phyloP scores from a whole-genome alignment of 2,888 invertebrate species.

The Monochamus alternatus region DNA sequence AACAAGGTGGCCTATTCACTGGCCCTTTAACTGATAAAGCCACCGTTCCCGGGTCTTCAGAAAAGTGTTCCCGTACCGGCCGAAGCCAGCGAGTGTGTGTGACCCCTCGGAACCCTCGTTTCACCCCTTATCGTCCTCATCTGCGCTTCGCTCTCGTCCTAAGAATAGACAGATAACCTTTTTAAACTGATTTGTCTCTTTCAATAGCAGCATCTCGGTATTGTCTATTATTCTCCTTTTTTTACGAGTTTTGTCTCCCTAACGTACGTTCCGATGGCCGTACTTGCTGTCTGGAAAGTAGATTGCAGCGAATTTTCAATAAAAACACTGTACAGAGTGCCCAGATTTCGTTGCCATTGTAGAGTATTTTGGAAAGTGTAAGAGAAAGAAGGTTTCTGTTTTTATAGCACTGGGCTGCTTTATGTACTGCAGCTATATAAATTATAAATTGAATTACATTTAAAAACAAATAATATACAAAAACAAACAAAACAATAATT shows the following conservation, averaged over 20 bases:
- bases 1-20: not conserved
- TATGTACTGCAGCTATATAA: too few species aligned
- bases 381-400: too few species aligned
- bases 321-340: too few species aligned
- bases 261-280: constrained; percentile 22
- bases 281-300: not conserved
- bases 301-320: not conserved
- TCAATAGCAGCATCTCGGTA: constrained; percentile 61
- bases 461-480: too few species aligned
- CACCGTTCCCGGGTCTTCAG: constrained; percentile 2
- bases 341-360: too few species aligned
- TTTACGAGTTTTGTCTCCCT: constrained; percentile 51
- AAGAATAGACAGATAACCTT: constrained; percentile 63
- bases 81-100: constrained; percentile 41
- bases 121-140: constrained; percentile 60
- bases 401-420: too few species aligned
- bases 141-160: constrained; percentile 52
- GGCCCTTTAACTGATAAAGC: constrained; percentile 20
- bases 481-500: too few species aligned
- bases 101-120: constrained; percentile 53
- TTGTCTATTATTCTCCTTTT: constrained; percentile 56
- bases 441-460: too few species aligned
- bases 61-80: constrained; percentile 31
- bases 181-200: constrained; percentile 64
- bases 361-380: too few species aligned